Conservation (phyloP, 2,797 vertebrate genomes). For the Pangasius mekongensis region DNA sequence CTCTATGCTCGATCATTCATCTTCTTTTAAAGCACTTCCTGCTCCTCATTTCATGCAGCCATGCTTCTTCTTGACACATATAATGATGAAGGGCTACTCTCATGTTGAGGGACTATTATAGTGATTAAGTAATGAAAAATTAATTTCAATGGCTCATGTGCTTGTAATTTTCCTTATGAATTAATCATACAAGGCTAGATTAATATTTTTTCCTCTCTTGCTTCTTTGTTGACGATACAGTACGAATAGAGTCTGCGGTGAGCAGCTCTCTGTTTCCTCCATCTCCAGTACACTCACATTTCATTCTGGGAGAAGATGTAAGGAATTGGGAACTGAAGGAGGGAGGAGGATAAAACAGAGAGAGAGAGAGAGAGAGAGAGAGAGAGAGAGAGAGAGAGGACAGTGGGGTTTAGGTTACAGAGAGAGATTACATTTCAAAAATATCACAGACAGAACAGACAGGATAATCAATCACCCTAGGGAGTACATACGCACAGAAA, state of each 20-base stretch:
- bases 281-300: constrained; percentile 16
- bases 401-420: constrained; percentile 54
- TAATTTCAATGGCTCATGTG: constrained; percentile 36
- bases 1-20: constrained; percentile 36
- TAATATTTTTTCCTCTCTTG: constrained; percentile 31
- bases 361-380: constrained; percentile 19
- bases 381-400: constrained; percentile 36
- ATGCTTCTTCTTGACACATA: constrained; percentile 34
- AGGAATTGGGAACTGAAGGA: constrained; percentile 4
- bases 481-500: constrained; percentile 55
- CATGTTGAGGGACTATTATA: constrained; percentile 46
- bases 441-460: constrained; percentile 75
- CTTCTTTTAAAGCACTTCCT: constrained; percentile 55
- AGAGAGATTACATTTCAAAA: constrained; percentile 64
- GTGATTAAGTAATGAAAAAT: constrained; percentile 56
- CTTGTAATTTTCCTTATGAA: constrained; percentile 48
- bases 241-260: background rate
- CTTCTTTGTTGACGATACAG: constrained; percentile 20
- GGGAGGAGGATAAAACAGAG: constrained; percentile 2
- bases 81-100: constrained; percentile 49
- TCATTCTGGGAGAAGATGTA: constrained; percentile 33
- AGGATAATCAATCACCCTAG: constrained; percentile 79
- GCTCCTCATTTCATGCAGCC: constrained; percentile 43
- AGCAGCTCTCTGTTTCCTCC: constrained; percentile 9
- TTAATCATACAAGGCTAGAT: constrained; percentile 35